Base-by-base conservation (phyloP, 2,888 invertebrate genomes). In the Stenotaenia linearis region DNA sequence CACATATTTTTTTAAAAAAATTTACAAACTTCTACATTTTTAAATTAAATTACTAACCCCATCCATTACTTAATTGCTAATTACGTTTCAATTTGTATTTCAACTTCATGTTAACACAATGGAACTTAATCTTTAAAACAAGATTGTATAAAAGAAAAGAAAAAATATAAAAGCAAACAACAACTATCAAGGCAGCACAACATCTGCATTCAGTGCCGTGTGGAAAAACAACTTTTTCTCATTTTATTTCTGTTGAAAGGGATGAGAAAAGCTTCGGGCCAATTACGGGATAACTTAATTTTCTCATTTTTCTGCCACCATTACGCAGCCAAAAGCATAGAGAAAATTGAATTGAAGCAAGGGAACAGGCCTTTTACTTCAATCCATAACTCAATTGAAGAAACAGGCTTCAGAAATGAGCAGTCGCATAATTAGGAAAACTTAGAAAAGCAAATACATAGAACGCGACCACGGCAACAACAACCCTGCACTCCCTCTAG, bases 381-480 rank as follows among this genome's bases (percentile, higher is more conserved):
- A 35, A 37, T 75, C 76, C 35, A 35, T 77, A 77, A 77, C 77
- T 77, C 35, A 77, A 77, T 77, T 45, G 77, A 21, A 45, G 69
- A 69, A 69, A 69, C 25, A 77, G 77, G 77, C 77, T 77, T 77
- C 77, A 77, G 45, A 77, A 77, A 77, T 77, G 77, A 77, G 77
- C 77, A 77, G 35, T 77, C 77, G 35, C 9, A 28, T 35, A 77
- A 77, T 77, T 77, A 77, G 77, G 77, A 77, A 77, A 77, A 77
- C 77, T 77, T 77, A 77, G 40, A 77, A 77, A 77, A 77, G 77
- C 77, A 77, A 77, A 77, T 77, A 77, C 30, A 21, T 18, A 35
- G 77, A 45, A 45, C 77, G 10, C 76, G 76, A 45, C 69, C 69
- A 69, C 69, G 69, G 69, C 69, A 69, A 69, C 69, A 69, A 69